These are phyloP conservation scores for Muscicapa adusta DNA, from an alignment of 2,113 vertebrate genomes.

Conservation along the genomic window DNA sequence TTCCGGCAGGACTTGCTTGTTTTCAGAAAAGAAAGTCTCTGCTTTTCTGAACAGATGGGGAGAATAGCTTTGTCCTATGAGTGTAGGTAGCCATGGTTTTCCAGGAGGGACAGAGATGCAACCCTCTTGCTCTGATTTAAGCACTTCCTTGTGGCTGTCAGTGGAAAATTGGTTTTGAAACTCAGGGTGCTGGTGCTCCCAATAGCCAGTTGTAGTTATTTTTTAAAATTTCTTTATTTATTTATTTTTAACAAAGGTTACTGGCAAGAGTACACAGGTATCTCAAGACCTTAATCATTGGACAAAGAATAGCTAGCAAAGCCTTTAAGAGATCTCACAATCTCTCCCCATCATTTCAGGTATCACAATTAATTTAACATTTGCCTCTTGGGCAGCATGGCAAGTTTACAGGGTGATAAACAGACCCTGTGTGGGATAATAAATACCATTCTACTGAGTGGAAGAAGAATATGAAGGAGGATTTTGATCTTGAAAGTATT, in stretches of 20 bases:
- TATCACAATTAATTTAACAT: neutral
- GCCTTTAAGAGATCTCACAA: neutral
- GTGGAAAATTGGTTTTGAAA: neutral
- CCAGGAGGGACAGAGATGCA: neutral
- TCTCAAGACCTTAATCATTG: neutral
- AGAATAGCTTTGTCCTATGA: neutral
- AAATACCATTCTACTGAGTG: neutral
- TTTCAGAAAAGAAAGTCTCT: neutral
- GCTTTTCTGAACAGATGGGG: neutral
- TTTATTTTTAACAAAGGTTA: neutral
- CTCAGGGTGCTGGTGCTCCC: neutral
- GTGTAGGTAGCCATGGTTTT: neutral
- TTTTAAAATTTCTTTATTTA: neutral
- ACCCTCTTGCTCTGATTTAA: neutral
- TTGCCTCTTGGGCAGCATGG: neutral
- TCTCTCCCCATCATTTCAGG: neutral
- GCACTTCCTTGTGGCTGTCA: neutral
- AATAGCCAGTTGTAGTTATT: neutral
- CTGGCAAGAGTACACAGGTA: neutral
- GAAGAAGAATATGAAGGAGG: neutral
- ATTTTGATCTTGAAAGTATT: neutral
- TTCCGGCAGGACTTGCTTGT: neutral
- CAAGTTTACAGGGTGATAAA: neutral
- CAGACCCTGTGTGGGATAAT: neutral
- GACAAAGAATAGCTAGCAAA: neutral